Evolutionary conservation across 1,140 invertebrate genomes (phyloP).

Genomic region (Antheraea mylitta): DNA sequence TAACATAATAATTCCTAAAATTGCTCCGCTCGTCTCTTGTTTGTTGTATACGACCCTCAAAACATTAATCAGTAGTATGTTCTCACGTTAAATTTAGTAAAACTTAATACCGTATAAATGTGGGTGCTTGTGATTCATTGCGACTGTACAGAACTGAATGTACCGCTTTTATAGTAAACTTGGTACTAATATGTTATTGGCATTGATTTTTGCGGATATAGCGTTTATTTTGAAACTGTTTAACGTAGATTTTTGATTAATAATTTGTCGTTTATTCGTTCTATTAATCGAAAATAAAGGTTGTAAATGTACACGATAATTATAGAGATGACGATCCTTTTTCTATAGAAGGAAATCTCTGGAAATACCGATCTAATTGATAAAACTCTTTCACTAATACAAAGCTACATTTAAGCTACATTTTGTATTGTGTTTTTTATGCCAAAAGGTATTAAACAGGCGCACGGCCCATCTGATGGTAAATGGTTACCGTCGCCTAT

Average conservation of each 20-base stretch:
- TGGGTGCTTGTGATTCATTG: not conserved
- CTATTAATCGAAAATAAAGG: not conserved
- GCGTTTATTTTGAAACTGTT: not conserved
- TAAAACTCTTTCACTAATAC: no score
- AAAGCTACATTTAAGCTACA: no score
- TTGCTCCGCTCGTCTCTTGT: not conserved
- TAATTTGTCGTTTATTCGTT: no score
- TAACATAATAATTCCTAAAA: not conserved
- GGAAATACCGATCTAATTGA: no score
- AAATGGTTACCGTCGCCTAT: no score
- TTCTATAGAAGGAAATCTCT: no score
- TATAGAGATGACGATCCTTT: no score
- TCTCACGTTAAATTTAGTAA: conserved; percentile 39
- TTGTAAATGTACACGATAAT: not conserved
- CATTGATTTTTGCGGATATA: not conserved
- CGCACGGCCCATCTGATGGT: no score
- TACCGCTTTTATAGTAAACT: not conserved
- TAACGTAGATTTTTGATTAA: not conserved
- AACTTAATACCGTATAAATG: not conserved
- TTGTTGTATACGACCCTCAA: conserved; percentile 38
- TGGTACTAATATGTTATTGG: not conserved
- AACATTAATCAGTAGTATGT: conserved; percentile 47
- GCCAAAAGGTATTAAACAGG: no score
- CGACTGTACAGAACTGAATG: not conserved
- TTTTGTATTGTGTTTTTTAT: no score